phyloP scores from a whole-genome alignment of 2,888 invertebrate genomes.

The Ophion ventricosus region DNA sequence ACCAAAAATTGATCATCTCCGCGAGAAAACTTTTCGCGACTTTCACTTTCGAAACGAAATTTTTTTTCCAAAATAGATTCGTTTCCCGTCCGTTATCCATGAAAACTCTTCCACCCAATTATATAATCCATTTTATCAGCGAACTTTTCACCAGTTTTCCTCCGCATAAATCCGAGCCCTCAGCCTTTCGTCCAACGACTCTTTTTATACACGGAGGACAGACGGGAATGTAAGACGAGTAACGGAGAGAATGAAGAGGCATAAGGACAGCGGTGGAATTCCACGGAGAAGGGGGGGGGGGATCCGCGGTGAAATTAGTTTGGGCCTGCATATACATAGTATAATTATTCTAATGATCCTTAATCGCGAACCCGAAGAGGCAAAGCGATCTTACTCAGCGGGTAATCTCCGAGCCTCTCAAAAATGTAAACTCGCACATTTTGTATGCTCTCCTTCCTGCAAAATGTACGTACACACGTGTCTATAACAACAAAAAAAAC shows the following conservation, averaged over 20 bases:
- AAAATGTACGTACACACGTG: background rate
- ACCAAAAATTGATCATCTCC: background rate
- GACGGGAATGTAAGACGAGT: conserved; percentile 55
- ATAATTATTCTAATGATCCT: conserved; percentile 66
- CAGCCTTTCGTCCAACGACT: conserved; percentile 41
- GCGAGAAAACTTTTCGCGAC: background rate
- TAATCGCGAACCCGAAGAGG: conserved; percentile 55
- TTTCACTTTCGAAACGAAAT: background rate
- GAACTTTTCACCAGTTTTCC: conserved; percentile 56
- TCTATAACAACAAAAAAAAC: background rate
- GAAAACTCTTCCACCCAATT: conserved; percentile 27
- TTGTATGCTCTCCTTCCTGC: conserved; percentile 6
- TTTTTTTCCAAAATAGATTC: conserved; percentile 15
- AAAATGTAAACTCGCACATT: conserved; percentile 51
- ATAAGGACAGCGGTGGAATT: conserved; percentile 11
- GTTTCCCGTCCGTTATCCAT: conserved; percentile 4
- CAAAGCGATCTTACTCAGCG: conserved; percentile 59
- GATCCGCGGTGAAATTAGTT: conserved; percentile 56
- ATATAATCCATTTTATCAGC: conserved; percentile 60
- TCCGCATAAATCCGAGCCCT: conserved; percentile 1
- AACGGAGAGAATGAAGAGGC: conserved; percentile 20
- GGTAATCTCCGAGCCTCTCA: conserved; percentile 32
- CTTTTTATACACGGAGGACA: conserved; percentile 52
- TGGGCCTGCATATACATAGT: conserved; percentile 65
- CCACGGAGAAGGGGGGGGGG: background rate